Evolutionary conservation across 2,888 invertebrate genomes (phyloP).

Genomic region (Hemaris fuciformis): DNA sequence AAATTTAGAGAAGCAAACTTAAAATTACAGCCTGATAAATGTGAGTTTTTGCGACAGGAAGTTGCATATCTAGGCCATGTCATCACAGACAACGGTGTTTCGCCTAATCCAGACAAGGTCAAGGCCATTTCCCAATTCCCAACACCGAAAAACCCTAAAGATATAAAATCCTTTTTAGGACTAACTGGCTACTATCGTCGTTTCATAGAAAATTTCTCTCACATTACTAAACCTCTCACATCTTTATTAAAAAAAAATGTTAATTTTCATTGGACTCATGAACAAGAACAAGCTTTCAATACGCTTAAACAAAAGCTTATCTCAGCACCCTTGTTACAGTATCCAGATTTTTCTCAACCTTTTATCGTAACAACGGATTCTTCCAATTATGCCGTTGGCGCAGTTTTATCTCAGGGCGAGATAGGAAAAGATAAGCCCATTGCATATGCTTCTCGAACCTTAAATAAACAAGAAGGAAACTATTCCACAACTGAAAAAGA

Average conservation of each 20-base stretch:
- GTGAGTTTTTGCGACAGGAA: conserved; percentile 14
- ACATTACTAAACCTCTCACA: conserved; percentile 10
- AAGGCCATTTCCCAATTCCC: conserved; percentile 11
- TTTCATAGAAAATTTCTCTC: conserved; percentile 17
- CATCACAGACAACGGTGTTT: conserved; percentile 11
- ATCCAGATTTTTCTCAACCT: not conserved
- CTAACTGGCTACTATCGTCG: conserved; percentile 19
- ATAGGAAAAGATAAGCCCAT: conserved; percentile 9
- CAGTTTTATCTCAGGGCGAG: conserved; percentile 5
- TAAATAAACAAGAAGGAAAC: conserved; percentile 14
- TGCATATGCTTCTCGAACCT: conserved; percentile 13
- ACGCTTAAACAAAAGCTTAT: not conserved
- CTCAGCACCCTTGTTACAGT: conserved; percentile 5
- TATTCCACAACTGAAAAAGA: conserved; percentile 14
- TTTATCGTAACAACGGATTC: conserved; percentile 6
- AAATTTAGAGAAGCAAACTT: conserved; percentile 8
- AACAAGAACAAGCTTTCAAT: conserved; percentile 3
- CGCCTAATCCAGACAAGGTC: conserved; percentile 14
- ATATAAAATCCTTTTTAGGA: conserved; percentile 17
- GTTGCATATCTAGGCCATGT: conserved; percentile 2
- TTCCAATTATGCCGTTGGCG: not conserved
- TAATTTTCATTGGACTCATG: not conserved
- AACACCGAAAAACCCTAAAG: conserved; percentile 9
- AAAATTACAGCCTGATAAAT: conserved; percentile 17
- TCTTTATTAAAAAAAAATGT: not conserved